Conservation (phyloP, 2,113 vertebrate species). For the Actenoides hombroni region DNA sequence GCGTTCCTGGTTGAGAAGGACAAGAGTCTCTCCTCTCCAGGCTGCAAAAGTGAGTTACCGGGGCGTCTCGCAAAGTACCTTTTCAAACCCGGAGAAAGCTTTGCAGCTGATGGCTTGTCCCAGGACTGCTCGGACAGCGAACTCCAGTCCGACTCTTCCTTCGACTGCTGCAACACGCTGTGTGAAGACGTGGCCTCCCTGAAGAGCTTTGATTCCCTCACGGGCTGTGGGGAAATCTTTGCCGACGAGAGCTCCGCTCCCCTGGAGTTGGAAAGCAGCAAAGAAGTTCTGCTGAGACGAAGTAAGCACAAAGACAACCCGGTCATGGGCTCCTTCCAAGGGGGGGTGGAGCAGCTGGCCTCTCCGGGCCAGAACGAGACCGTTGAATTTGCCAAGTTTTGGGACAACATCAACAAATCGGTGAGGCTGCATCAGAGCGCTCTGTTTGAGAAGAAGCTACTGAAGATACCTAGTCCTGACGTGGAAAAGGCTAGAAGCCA, state of each 20-base stretch:
- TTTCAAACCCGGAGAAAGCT: conserved; percentile 48
- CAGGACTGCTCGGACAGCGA: conserved; percentile 77
- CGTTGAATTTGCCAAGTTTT: conserved; percentile 78
- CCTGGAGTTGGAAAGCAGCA: conserved; percentile 69
- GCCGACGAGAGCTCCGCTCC: conserved; percentile 81
- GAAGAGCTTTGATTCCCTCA: conserved; percentile 88
- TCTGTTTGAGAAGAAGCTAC: conserved; percentile 56
- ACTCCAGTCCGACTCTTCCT: conserved; percentile 76
- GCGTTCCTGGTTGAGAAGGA: conserved; percentile 55
- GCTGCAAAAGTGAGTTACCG: neutral
- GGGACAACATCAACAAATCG: conserved; percentile 77
- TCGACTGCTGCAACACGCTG: conserved; percentile 73
- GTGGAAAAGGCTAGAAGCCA: neutral
- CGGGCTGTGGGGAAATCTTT: conserved; percentile 88
- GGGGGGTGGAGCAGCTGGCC: conserved; percentile 76
- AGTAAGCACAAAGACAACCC: conserved; percentile 63
- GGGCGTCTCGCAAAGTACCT: conserved; percentile 44
- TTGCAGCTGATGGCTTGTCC: conserved; percentile 57
- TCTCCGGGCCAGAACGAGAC: conserved; percentile 78
- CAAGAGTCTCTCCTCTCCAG: conserved; percentile 52
- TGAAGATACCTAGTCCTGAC: neutral
- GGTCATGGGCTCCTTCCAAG: conserved; percentile 73
- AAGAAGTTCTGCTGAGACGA: conserved; percentile 25
- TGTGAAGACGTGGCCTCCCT: conserved; percentile 84
- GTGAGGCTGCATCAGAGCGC: conserved; percentile 71